A percentile compares a stretch with the other conserved stretches of the same genome.
phyloP scores from a whole-genome alignment of 2,113 vertebrate species.

The Odontesthes bonariensis region DNA sequence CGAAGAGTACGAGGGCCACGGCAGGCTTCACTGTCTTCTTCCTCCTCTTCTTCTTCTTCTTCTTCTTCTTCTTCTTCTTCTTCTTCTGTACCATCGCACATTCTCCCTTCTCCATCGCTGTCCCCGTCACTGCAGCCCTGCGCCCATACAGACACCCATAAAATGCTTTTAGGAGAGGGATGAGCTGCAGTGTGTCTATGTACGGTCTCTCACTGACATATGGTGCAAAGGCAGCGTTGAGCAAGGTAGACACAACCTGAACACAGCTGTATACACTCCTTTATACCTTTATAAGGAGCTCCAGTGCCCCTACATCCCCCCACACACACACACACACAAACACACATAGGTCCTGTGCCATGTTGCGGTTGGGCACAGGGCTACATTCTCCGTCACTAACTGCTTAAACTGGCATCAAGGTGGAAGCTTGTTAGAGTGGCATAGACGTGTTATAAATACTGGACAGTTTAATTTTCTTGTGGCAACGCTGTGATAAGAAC shows the following conservation, averaged over 20 bases:
- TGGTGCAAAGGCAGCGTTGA: slow-evolving; percentile 41
- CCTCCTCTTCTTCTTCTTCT: slow-evolving; percentile 17
- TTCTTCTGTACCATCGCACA: slow-evolving; percentile 21
- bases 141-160: slow-evolving; percentile 72
- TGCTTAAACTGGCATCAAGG: slow-evolving; percentile 38
- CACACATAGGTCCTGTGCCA: slow-evolving; percentile 53
- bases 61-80: slow-evolving; percentile 18
- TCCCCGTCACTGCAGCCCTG: slow-evolving; percentile 70
- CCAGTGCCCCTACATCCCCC: slow-evolving; percentile 5
- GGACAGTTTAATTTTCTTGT: slow-evolving; percentile 18
- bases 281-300: slow-evolving; percentile 26
- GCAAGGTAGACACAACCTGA: slow-evolving; percentile 41
- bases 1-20: slow-evolving; percentile 45
- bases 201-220: slow-evolving; percentile 40
- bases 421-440: slow-evolving; percentile 40
- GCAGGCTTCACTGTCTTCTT: slow-evolving; percentile 29
- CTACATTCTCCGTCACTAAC: slow-evolving; percentile 37
- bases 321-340: background rate
- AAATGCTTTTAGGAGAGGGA: slow-evolving; percentile 71
- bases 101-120: slow-evolving; percentile 39
- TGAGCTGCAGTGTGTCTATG: slow-evolving; percentile 66
- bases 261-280: slow-evolving; percentile 26
- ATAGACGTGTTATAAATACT: slow-evolving; percentile 35
- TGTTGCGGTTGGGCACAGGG: slow-evolving; percentile 51
- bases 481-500: slow-evolving; percentile 41